phyloP scores from a whole-genome alignment of 2,888 invertebrate genomes.

The Apodemia zela region DNA sequence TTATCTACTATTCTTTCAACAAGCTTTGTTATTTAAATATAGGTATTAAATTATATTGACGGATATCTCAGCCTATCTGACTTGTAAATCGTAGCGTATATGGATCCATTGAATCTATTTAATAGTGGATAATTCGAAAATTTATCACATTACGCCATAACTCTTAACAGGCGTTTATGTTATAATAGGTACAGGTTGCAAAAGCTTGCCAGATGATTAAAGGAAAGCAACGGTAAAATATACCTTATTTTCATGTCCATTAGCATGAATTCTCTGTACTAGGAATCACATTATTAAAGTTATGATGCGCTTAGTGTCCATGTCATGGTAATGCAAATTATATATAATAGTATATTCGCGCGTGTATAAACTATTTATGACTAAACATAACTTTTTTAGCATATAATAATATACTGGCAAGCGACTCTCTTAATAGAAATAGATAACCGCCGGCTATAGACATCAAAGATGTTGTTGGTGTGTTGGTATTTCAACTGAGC shows the following conservation, averaged over 20 bases:
- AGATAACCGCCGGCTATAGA: no score
- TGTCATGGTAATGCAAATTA: constrained; percentile 22
- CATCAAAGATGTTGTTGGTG: no score
- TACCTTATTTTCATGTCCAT: neutral
- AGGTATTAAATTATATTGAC: neutral
- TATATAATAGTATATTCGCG: constrained; percentile 17
- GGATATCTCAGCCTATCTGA: neutral
- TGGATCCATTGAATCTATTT: constrained; percentile 8
- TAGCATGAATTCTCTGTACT: neutral
- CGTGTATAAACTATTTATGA: neutral
- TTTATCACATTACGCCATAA: constrained; percentile 22
- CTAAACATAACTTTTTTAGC: neutral
- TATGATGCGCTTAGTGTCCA: neutral
- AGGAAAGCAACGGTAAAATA: neutral
- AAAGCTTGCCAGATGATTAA: neutral
- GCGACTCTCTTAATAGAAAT: no score
- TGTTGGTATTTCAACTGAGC: no score
- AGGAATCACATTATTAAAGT: neutral
- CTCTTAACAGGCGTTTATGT: constrained; percentile 20
- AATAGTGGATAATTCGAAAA: constrained; percentile 22
- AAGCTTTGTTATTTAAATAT: neutral
- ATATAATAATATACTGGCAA: no score
- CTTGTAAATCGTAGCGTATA: neutral
- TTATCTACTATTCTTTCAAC: no score
- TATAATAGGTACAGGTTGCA: constrained; percentile 22